A percentile compares a stretch with the other conserved stretches of the same genome.
Evolutionary conservation across 2,797 vertebrate species (phyloP).

Genomic region (Kryptopterus vitreolus): DNA sequence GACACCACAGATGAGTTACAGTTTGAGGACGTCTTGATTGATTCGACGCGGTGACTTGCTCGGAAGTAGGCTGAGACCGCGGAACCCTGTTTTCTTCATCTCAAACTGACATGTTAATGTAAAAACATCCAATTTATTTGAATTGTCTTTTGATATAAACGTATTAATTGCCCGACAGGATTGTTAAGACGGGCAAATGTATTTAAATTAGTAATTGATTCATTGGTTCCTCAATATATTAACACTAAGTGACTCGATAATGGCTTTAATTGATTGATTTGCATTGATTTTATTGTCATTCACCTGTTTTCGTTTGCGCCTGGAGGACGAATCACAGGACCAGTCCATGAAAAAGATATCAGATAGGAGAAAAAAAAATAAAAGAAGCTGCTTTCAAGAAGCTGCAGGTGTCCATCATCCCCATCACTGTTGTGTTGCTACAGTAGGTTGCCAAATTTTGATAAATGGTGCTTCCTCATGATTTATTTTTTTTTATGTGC

Average conservation of each 20-base stretch:
- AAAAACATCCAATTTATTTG: neutral
- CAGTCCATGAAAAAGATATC: neutral
- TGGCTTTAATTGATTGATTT: neutral
- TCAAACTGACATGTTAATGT: neutral
- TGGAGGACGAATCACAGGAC: neutral
- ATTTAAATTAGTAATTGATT: neutral
- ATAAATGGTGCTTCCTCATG: neutral
- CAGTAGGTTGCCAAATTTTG: neutral
- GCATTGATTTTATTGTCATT: neutral
- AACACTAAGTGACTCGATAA: neutral
- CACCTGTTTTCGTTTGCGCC: neutral
- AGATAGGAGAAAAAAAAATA: neutral
- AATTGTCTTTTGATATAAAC: neutral
- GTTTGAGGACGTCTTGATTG: constrained; percentile 36
- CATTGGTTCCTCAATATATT: neutral
- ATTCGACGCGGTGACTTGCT: constrained; percentile 11
- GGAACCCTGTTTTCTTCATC: neutral
- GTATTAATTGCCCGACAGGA: neutral
- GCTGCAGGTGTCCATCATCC: neutral
- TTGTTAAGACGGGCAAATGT: neutral
- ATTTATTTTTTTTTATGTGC: too few relatives aligned
- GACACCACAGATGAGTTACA: constrained; percentile 31
- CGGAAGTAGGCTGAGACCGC: constrained; percentile 13
- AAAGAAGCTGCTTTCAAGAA: neutral
- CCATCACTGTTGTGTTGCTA: neutral